These are phyloP conservation scores for Apodemia duryi DNA, from an alignment of 2,888 invertebrate species.

Conservation along the genomic window DNA sequence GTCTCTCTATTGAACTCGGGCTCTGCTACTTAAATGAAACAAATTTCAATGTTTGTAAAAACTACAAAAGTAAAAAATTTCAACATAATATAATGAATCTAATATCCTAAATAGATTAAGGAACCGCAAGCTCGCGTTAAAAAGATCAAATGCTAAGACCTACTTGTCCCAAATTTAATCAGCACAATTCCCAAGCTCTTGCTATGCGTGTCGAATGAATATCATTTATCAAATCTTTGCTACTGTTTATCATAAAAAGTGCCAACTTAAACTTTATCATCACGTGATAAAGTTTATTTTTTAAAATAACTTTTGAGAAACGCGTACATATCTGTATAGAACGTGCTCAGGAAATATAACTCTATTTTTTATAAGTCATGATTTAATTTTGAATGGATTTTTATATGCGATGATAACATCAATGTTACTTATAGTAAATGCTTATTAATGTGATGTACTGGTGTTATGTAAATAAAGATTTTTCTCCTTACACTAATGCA, in stretches of 20 bases:
- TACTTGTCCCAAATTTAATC: slow-evolving; percentile 40
- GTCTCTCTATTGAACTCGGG: no score
- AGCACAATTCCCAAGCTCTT: slow-evolving; percentile 41
- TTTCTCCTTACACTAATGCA: background rate
- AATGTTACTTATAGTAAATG: slow-evolving; percentile 23
- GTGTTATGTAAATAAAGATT: slow-evolving; percentile 19
- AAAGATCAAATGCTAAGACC: slow-evolving; percentile 33
- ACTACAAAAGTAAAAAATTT: slow-evolving; percentile 7
- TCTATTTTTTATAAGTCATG: background rate
- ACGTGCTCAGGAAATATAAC: background rate
- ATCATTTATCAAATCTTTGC: slow-evolving; percentile 42
- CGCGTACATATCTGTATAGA: background rate
- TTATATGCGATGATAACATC: slow-evolving; percentile 2
- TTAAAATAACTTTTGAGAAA: background rate
- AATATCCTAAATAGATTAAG: slow-evolving; percentile 34
- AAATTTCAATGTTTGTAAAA: background rate
- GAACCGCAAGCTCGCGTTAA: slow-evolving; percentile 31
- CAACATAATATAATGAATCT: slow-evolving; percentile 27
- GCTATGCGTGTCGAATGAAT: slow-evolving; percentile 41
- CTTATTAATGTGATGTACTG: slow-evolving; percentile 22
- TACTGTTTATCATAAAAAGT: background rate
- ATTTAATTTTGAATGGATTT: slow-evolving; percentile 5
- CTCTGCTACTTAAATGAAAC: background rate
- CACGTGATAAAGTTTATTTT: slow-evolving; percentile 1
- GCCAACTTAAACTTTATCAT: background rate